These are phyloP conservation scores for Megaptera novaeangliae DNA, from an alignment of 2,113 vertebrate species.

Conservation along the genomic window DNA sequence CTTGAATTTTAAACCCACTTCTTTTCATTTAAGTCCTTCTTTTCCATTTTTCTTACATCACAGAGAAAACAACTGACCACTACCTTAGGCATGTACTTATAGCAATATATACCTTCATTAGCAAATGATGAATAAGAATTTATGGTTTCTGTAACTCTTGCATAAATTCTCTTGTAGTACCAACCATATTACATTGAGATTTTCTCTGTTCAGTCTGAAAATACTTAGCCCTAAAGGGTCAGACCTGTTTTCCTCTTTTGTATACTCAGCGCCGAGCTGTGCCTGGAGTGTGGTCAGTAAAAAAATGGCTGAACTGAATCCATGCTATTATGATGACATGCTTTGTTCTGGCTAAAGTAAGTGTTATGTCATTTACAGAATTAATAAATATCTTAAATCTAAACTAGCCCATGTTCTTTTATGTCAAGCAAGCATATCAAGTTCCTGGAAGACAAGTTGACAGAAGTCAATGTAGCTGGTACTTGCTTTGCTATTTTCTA, in stretches of 20 bases:
- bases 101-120: not conserved
- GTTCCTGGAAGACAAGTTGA: not conserved
- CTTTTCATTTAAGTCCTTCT: not conserved
- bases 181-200: not conserved
- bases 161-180: not conserved
- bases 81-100: not conserved
- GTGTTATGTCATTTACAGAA: not conserved
- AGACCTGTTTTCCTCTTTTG: not conserved
- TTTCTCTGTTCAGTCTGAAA: not conserved
- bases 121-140: not conserved
- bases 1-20: not conserved
- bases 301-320: not conserved
- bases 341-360: slow-evolving; percentile 41
- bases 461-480: not conserved
- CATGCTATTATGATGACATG: not conserved
- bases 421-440: not conserved
- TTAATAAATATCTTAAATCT: slow-evolving; percentile 1
- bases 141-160: not conserved
- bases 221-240: not conserved
- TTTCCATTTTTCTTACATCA: not conserved
- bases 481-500: not conserved
- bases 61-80: not conserved
- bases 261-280: not conserved
- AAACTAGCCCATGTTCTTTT: not conserved
- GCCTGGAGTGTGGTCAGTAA: not conserved